Conservation (phyloP, 2,113 vertebrate species). For the Galeopterus variegatus region DNA sequence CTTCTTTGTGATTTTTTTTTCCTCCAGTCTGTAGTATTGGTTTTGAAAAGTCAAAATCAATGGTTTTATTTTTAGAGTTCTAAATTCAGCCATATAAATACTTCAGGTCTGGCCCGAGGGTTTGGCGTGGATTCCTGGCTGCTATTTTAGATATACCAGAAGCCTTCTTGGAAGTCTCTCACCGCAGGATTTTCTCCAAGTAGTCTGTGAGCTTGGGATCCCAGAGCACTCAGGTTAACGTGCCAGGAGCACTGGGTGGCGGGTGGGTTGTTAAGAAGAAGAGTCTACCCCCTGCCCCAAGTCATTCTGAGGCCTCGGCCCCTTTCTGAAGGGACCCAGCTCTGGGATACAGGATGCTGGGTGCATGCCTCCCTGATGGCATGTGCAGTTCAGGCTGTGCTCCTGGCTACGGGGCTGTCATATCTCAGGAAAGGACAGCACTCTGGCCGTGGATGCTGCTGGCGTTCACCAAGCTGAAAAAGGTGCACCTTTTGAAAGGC, state of each 20-base stretch:
- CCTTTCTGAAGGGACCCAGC: not conserved
- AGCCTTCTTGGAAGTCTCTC: not conserved
- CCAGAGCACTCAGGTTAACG: not conserved
- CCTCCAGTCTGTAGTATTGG: not conserved
- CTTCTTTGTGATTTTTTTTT: not conserved
- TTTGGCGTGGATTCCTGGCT: not conserved
- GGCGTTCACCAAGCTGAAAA: accelerated
- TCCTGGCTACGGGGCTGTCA: not conserved
- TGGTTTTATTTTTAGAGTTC: slow-evolving; percentile 65
- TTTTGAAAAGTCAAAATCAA: slow-evolving; percentile 32
- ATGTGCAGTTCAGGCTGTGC: accelerated
- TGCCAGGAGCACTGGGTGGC: not conserved
- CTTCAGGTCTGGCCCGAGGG: slow-evolving; percentile 27
- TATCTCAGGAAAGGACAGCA: not conserved
- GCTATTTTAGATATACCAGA: slow-evolving; percentile 34
- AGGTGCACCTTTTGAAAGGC: not conserved
- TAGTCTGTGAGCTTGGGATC: not conserved
- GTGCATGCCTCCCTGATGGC: accelerated
- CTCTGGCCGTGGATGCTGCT: accelerated
- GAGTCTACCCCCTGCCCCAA: not conserved
- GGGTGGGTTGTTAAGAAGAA: not conserved
- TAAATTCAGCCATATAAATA: not conserved
- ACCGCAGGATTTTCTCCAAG: not conserved
- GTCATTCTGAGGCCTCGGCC: not conserved
- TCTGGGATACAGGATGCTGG: not conserved